These are phyloP conservation scores for Ditula angustiorana DNA, from an alignment of 2,888 invertebrate genomes.

Conservation along the genomic window DNA sequence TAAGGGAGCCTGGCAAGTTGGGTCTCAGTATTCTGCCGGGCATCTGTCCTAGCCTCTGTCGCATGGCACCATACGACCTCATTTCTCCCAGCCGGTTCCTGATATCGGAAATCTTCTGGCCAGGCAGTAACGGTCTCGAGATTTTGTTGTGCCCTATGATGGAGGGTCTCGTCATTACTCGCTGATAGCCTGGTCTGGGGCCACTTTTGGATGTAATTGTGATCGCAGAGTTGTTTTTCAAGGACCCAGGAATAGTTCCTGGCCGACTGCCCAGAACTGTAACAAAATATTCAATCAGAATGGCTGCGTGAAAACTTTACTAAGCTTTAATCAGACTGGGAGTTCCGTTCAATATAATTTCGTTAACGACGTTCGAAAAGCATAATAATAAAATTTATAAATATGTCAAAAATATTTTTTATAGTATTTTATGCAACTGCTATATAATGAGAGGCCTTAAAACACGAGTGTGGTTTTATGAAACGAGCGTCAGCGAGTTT, in stretches of 20 bases:
- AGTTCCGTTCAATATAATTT: no score
- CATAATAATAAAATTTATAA: no score
- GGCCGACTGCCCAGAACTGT: slow-evolving; percentile 75
- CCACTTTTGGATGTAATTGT: slow-evolving; percentile 84
- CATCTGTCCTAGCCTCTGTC: slow-evolving; percentile 64
- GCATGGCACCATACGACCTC: slow-evolving; percentile 64
- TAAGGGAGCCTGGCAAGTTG: slow-evolving; percentile 72
- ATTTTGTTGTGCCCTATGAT: slow-evolving; percentile 68
- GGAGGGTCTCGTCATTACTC: slow-evolving; percentile 69
- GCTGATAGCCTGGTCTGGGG: slow-evolving; percentile 68
- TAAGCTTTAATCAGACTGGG: no score
- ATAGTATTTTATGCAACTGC: no score
- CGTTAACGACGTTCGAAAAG: no score
- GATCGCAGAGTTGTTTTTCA: slow-evolving; percentile 87
- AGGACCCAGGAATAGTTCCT: slow-evolving; percentile 75
- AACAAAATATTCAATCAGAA: slow-evolving; percentile 42
- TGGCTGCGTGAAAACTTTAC: background rate
- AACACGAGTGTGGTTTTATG: no score
- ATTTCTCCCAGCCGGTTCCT: slow-evolving; percentile 71
- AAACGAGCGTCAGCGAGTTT: no score
- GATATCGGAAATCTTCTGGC: slow-evolving; percentile 76
- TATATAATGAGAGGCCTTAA: no score
- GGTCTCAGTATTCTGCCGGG: slow-evolving; percentile 67
- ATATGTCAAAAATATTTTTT: no score
- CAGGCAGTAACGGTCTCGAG: slow-evolving; percentile 66